These are phyloP conservation scores for Cryptosula pallasiana DNA, from an alignment of 2,888 invertebrate genomes.

Conservation along the genomic window DNA sequence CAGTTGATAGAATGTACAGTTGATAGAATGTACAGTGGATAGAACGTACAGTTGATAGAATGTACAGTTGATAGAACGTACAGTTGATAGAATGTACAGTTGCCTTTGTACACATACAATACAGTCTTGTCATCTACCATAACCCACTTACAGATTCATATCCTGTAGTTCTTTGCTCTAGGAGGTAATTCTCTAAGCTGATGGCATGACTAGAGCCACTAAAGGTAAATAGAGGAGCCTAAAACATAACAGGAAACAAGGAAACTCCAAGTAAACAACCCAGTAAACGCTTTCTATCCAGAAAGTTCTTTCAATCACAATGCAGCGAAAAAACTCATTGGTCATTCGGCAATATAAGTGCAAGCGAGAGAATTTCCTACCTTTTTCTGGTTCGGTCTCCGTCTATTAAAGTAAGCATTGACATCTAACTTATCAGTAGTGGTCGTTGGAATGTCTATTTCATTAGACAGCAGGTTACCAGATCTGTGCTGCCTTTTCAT, in stretches of 20 bases:
- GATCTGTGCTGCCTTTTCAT: neutral
- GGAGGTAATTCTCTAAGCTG: slow-evolving; percentile 57
- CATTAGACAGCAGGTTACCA: slow-evolving; percentile 10
- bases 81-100: no score
- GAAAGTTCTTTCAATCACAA: no score
- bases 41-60: no score
- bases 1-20: no score
- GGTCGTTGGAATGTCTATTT: neutral
- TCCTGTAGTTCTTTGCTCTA: slow-evolving; percentile 54
- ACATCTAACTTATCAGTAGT: slow-evolving; percentile 12
- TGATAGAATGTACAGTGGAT: no score
- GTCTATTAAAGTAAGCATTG: slow-evolving; percentile 18
- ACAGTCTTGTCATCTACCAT: no score
- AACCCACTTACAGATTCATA: slow-evolving; percentile 32
- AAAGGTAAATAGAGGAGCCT: slow-evolving; percentile 64
- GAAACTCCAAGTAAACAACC: neutral
- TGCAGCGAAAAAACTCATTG: no score
- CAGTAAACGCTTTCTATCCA: slow-evolving; percentile 8
- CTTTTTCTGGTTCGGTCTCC: slow-evolving; percentile 15
- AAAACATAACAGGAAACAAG: slow-evolving; percentile 31
- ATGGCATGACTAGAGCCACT: slow-evolving; percentile 64
- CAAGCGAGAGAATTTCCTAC: neutral
- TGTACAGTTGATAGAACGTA: no score
- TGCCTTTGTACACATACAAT: no score
- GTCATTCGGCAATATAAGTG: no score